phyloP scores from a whole-genome alignment of 2,113 vertebrate species.

The Nansenia antarctica region DNA sequence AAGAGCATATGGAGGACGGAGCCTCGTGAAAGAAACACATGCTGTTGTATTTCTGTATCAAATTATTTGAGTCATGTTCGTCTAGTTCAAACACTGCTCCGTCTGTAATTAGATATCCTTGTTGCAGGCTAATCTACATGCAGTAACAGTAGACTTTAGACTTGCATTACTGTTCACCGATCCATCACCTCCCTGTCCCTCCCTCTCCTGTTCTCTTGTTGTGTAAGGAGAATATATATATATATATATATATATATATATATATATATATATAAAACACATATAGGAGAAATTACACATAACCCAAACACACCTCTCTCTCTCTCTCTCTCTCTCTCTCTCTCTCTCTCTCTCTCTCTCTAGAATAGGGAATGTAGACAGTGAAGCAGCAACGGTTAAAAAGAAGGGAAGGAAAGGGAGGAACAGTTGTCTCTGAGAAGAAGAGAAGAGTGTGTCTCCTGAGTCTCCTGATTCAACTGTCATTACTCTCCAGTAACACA shows the following conservation, averaged over 20 bases:
- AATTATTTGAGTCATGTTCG: conserved; percentile 33
- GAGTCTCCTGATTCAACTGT: too few relatives aligned
- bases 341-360: conserved; percentile 12
- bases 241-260: not conserved
- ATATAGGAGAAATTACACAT: not conserved
- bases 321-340: not conserved
- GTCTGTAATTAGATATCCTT: conserved; percentile 59
- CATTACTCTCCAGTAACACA: too few relatives aligned
- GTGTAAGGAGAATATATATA: not conserved
- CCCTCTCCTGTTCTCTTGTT: not conserved
- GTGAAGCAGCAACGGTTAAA: too few relatives aligned
- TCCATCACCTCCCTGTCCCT: not conserved
- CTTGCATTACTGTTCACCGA: conserved; percentile 9
- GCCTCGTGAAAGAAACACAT: too few relatives aligned
- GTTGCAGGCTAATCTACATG: conserved; percentile 31
- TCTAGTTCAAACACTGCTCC: conserved; percentile 33
- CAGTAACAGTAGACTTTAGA: conserved; percentile 33
- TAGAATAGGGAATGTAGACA: not conserved
- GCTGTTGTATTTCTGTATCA: too few relatives aligned
- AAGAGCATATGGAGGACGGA: too few relatives aligned
- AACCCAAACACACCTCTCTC: not conserved
- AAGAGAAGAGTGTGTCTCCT: too few relatives aligned
- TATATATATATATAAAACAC: not conserved
- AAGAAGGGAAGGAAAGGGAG: too few relatives aligned
- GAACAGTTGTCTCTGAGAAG: too few relatives aligned